Base-by-base conservation (phyloP, 2,113 vertebrate species). In the Cyprinodon variegatus region DNA sequence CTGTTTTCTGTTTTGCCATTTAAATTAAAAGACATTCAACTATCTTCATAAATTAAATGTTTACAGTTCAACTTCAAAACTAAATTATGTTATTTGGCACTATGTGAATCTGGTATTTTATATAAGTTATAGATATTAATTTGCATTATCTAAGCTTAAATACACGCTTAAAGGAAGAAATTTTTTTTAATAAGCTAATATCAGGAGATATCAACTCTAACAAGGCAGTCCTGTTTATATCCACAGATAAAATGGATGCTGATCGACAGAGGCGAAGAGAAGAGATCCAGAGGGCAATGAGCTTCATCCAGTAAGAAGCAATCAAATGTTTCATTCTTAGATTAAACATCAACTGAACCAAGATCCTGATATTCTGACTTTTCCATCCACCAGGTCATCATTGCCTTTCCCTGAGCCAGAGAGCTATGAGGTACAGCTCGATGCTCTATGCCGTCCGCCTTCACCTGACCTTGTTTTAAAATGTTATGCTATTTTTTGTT, bases 261-360 rank as follows among this genome's bases (percentile, higher is more conserved):
- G 98, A 97, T 87, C 95, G 96, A 90, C 96, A 94, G 91, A 98
- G 96, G 89, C 95, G 98, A 81, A 97, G 95, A 90, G 96, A 98
- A 78, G 97, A 99, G 90, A 99, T 99, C 82, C 96, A 98, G 88
- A 99, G 96, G 91, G 96, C 97, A 81, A 95, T 98, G 93, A 96
- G 97, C 76, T 99, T 99, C 76, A 99, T 99, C 80, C 97, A 99
- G 98, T 99, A 95, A 96, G 97, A 79, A 2, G 13, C 48, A 17
- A 8, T 10, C n/a, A 14, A 45, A 43, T 57, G 20, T 57, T 20
- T 65, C 41, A 43, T 11, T 15, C 29, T 46, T 13, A 62, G 60
- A 22, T 9, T 20, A 17, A 3, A 40, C 5, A 36, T 0, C 6
- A 11, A 2, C 4, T 46, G 50, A 20, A 3, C 6, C 7, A 76